Evolutionary conservation across 2,797 vertebrate genomes (phyloP), one percentile per base, ranked within the genome.

Genomic region (Pipistrellus nathusii): DNA sequence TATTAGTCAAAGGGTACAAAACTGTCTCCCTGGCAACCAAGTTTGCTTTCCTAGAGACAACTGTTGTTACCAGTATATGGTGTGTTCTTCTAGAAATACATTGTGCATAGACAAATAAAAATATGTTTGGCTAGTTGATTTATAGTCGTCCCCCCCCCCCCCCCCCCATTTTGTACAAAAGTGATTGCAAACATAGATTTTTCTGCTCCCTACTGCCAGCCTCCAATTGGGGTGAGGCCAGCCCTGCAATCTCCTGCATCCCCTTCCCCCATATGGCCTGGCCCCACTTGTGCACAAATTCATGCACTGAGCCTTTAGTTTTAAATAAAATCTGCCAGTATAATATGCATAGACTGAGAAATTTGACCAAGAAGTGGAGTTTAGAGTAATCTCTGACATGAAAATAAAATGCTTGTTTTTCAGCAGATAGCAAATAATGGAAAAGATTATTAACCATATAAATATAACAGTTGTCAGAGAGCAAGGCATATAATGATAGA

Each of bases 401-500:
- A 88, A 68, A 20, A 83, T 69, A 94, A 93, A 86, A 59, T 85
- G 13, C 17, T 84, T 77, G 6, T 68, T 91, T 92, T 27, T 88
- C 12, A 68, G 62, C 8, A 2, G 13, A 21, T 76, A 77, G 15
- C 5, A 17, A 55, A 51, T 41, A n/a, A 83, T 44, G 38, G 44
- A 66, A 84, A 85, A 77, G 30, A 84, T 66, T 62, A 18, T 85
- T 66, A 80, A 80, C 68, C 59, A 2, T 30, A 85, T 75, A 93
- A 88, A 57, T 44, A 15, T 1, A 66, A 1, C 18, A 66, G 32
- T 14, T 85, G 17, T 78, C 27, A 81, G 48, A 27, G 69, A 68
- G 53, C 6, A 53, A 35, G 62, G 12, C 38, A 18, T 44, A 27
- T 30, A 21, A 30, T 53, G 32, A 55, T 78, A 83, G 32, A 21